Evolutionary conservation across 35 echinoderm and acorn worm species (phyloP).

Genomic region (Heliocidaris tuberculata): DNA sequence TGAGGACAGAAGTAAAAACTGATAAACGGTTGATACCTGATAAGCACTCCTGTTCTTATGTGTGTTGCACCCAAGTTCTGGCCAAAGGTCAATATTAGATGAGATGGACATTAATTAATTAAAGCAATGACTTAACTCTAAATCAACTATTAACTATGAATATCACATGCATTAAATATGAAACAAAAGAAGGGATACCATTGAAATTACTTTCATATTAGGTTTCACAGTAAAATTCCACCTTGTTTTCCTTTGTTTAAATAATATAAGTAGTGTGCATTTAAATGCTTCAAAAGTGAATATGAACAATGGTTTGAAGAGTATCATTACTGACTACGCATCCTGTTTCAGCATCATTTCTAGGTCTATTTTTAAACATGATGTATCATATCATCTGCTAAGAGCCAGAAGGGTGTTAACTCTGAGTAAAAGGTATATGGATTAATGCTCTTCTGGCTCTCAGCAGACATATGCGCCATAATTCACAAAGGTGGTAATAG

Average conservation of each 20-base stretch:
- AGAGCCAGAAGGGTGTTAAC: too few relatives aligned
- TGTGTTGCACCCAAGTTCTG: neutral
- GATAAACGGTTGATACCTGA: neutral
- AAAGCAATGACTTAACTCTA: neutral
- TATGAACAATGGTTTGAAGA: neutral
- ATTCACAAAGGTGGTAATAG: too few relatives aligned
- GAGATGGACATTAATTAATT: neutral
- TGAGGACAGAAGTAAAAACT: slow-evolving; percentile 2
- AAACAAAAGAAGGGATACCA: too few relatives aligned
- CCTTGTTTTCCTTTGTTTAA: neutral
- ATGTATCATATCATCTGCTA: too few relatives aligned
- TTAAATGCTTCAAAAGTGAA: neutral
- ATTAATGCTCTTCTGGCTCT: too few relatives aligned
- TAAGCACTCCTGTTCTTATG: neutral
- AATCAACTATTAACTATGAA: neutral
- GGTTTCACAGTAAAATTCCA: neutral
- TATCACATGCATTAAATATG: too few relatives aligned
- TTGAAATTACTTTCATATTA: too few relatives aligned
- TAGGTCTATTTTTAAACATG: neutral
- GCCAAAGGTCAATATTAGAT: neutral
- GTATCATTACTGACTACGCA: neutral
- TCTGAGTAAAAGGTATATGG: too few relatives aligned
- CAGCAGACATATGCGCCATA: too few relatives aligned
- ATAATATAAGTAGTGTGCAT: neutral
- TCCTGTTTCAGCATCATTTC: neutral